Conservation (phyloP, 2,113 vertebrate species). For the Halcyon senegalensis region DNA sequence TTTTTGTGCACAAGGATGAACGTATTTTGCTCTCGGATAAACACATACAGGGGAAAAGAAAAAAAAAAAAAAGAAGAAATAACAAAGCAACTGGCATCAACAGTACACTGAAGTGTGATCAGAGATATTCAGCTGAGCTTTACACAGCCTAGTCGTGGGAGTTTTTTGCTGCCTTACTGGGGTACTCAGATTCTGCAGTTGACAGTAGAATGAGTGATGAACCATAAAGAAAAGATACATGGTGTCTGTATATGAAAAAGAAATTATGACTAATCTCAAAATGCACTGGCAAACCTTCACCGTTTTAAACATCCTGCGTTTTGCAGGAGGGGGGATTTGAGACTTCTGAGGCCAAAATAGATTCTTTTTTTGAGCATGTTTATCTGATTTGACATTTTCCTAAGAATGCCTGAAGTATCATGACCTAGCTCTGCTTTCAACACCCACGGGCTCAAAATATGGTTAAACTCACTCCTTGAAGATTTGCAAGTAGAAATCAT, state of each 20-base stretch:
- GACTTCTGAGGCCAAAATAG: neutral
- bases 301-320: neutral
- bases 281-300: neutral
- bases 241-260: neutral
- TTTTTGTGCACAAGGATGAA: neutral
- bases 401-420: neutral
- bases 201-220: neutral
- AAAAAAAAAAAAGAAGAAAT: neutral
- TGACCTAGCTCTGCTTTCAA: neutral
- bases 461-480: neutral
- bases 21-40: neutral
- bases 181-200: neutral
- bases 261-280: neutral
- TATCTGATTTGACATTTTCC: neutral
- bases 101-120: neutral
- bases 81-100: neutral
- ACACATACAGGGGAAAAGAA: neutral
- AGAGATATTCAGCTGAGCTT: neutral
- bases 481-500: neutral
- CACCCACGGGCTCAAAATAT: neutral
- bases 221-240: neutral
- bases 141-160: neutral
- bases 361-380: neutral
- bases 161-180: neutral
- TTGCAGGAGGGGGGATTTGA: neutral